These are phyloP conservation scores for Phragmatobia fuliginosa DNA, from an alignment of 2,888 invertebrate species.

Conservation along the genomic window DNA sequence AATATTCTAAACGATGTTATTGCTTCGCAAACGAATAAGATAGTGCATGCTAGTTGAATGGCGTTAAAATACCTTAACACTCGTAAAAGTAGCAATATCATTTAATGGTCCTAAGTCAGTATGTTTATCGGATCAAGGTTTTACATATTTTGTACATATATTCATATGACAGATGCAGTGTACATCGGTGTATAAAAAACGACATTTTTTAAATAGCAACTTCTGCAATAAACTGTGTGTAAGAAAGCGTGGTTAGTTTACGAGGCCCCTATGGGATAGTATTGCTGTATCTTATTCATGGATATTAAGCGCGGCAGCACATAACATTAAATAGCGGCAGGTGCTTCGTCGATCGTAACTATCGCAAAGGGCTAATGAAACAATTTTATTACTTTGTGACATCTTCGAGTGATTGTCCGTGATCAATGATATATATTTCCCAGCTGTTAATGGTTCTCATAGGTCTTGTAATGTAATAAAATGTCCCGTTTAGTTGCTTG, in stretches of 20 bases:
- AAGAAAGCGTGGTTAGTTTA: conserved; percentile 48
- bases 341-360: conserved; percentile 52
- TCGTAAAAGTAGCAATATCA: conserved; percentile 53
- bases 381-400: conserved; percentile 42
- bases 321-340: conserved; percentile 58
- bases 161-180: conserved; percentile 22
- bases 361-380: conserved; percentile 41
- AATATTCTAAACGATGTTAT: conserved; percentile 37
- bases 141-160: conserved; percentile 38
- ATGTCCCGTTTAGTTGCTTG: not conserved
- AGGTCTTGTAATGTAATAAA: conserved; percentile 10
- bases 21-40: conserved; percentile 51
- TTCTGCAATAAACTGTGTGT: conserved; percentile 47
- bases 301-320: conserved; percentile 47
- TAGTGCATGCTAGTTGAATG: conserved; percentile 50
- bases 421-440: conserved; percentile 20
- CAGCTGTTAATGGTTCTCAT: conserved; percentile 13
- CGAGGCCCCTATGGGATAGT: conserved; percentile 48
- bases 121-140: conserved; percentile 35
- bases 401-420: conserved; percentile 41
- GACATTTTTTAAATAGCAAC: conserved; percentile 40
- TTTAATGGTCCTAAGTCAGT: conserved; percentile 51
- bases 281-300: conserved; percentile 54
- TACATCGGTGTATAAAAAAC: conserved; percentile 34
- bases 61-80: conserved; percentile 52